Conservation (phyloP, 2,797 vertebrate species). For the Microchirus variegatus region DNA sequence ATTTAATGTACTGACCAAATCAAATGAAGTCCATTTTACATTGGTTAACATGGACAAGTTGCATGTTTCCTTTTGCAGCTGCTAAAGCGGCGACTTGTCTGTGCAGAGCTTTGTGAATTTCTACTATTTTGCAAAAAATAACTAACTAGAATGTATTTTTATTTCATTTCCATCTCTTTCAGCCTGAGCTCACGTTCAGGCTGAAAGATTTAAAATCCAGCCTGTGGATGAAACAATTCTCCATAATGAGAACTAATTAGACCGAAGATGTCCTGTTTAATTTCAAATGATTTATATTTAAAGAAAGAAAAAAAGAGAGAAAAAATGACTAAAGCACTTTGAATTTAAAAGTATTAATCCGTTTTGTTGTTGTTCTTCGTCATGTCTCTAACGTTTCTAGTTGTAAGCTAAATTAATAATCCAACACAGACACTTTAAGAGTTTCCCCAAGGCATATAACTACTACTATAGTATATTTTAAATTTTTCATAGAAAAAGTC, state of each 20-base stretch:
- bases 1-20: slow-evolving; percentile 77
- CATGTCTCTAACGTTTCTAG: slow-evolving; percentile 47
- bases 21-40: slow-evolving; percentile 63
- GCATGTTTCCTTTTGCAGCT: slow-evolving; percentile 57
- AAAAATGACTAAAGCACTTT: slow-evolving; percentile 68
- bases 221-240: slow-evolving; percentile 22
- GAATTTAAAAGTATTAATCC: slow-evolving; percentile 53
- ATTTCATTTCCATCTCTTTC: slow-evolving; percentile 25
- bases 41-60: slow-evolving; percentile 27
- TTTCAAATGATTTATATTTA: slow-evolving; percentile 43
- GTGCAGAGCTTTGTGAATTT: slow-evolving; percentile 57
- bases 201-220: slow-evolving; percentile 26
- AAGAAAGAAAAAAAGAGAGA: neutral
- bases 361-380: slow-evolving; percentile 38
- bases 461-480: slow-evolving; percentile 44
- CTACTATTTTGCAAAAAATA: slow-evolving; percentile 49
- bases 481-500: slow-evolving; percentile 55
- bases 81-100: slow-evolving; percentile 37
- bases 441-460: slow-evolving; percentile 23
- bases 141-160: slow-evolving; percentile 55
- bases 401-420: slow-evolving; percentile 20
- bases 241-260: slow-evolving; percentile 41
- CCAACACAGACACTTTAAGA: neutral
- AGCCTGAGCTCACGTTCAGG: slow-evolving; percentile 1
- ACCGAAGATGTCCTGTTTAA: slow-evolving; percentile 20